Evolutionary conservation across 2,888 invertebrate species (phyloP), one percentile per base, ranked within the genome.

Genomic region (Coremacera marginata): DNA sequence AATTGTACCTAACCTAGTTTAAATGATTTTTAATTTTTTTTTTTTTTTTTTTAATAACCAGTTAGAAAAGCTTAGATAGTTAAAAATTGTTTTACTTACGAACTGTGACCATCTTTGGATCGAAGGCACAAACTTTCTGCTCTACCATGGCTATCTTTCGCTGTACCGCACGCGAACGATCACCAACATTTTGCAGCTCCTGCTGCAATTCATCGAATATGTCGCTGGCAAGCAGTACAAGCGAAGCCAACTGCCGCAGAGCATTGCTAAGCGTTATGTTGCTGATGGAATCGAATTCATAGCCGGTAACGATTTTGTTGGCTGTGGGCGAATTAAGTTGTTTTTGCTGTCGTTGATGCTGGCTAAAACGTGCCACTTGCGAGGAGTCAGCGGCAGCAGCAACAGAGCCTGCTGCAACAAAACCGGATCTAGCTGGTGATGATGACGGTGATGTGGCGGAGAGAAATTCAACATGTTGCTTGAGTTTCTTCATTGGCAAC

Each of bases 61-160:
- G 44, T 44, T 44, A 11, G 44, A 25, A 57, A 57, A 57, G 11
- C 57, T 57, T 9, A 57, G 25, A 57, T 57, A 57, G 19, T 57
- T 8, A n/a, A 55, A n/a, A 19, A 55, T 55, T 55, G 19, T 16
- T 55, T 8, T 77, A 97, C 97, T 97, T 92, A 97, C 97, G 96
- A 92, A 97, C 96, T 94, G 96, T 93, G 88, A 96, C 95, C 90
- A 94, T 94, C 92, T 95, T 96, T 79, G 97, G 96, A 90, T 97
- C 95, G 90, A 93, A 94, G 81, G 91, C 91, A 85, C 91, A 92
- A 84, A 96, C 94, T 85, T 92, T 92, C 83, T 92, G 92, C 87
- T 94, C 94, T 84, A 96, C 92, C 83, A 90, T 91, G 83, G 91
- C 91, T 84, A 97, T 92, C 88, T 94, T 93, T 77, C 90, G 90